Percentiles rank a stretch among this genome's conserved stretches.
These are phyloP conservation scores for Argyra leucocephala DNA, from an alignment of 2,888 invertebrate genomes.

Conservation along the genomic window DNA sequence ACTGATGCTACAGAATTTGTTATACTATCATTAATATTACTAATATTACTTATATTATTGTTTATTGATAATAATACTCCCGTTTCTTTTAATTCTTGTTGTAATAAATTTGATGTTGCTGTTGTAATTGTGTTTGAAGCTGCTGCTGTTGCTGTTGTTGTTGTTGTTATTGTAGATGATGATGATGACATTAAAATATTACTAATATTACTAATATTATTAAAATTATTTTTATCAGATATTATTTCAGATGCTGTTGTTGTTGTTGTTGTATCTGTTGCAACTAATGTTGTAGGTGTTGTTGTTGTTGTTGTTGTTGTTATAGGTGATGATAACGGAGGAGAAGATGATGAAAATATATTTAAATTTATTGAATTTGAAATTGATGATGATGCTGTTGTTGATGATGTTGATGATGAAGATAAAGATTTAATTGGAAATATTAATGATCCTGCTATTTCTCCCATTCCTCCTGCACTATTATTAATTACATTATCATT, in stretches of 20 bases:
- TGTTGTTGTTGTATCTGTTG: constrained; percentile 17
- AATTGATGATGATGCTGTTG: constrained; percentile 19
- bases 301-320: background rate
- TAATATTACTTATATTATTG: background rate
- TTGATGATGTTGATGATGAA: constrained; percentile 20
- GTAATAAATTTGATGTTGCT: background rate
- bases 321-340: constrained; percentile 5
- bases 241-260: constrained; percentile 9
- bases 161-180: background rate
- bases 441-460: too few relatives aligned
- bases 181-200: constrained; percentile 22
- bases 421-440: constrained; percentile 17
- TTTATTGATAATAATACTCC: constrained; percentile 20
- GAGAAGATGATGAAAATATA: constrained; percentile 18
- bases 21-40: constrained; percentile 23
- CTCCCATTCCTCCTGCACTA: too few relatives aligned
- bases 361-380: constrained; percentile 16
- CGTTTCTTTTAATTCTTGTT: background rate
- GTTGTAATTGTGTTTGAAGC: too few relatives aligned
- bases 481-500: too few relatives aligned
- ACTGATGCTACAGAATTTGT: constrained; percentile 29
- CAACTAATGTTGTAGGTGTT: background rate
- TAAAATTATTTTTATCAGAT: background rate
- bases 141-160: too few relatives aligned
- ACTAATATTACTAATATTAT: background rate